A percentile compares a stretch with the other conserved stretches of the same genome.
Conservation (phyloP, 2,797 vertebrate species). For the Myioborus miniatus region DNA sequence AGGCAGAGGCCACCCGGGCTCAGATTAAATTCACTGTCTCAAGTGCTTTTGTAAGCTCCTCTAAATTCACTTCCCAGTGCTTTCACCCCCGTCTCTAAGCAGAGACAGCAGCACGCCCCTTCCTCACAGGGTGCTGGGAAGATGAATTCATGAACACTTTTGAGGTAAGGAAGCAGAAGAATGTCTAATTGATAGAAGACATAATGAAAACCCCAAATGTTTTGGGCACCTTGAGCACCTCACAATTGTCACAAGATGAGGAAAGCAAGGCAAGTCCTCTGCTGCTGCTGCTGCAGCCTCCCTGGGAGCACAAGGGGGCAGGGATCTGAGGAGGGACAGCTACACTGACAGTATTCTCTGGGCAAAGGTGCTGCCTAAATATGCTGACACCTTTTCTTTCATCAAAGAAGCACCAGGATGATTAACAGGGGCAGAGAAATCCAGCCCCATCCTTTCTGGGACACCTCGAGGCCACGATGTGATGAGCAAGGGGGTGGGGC, state of each 20-base stretch:
- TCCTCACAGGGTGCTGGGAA: neutral
- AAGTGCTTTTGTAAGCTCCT: neutral
- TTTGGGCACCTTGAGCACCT: neutral
- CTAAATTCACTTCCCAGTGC: neutral
- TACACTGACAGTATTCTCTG: neutral
- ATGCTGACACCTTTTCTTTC: neutral
- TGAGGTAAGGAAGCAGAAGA: neutral
- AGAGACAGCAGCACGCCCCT: neutral
- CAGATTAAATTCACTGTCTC: neutral
- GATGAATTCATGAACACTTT: neutral
- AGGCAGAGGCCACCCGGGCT: neutral
- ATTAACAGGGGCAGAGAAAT: neutral
- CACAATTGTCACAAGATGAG: neutral
- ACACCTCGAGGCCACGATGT: accelerated
- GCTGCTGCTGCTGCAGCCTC: neutral
- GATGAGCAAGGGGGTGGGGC: neutral
- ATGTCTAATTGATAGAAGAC: neutral
- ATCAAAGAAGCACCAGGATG: accelerated
- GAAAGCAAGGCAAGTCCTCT: neutral
- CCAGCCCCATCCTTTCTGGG: neutral
- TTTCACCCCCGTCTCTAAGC: neutral
- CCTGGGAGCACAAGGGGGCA: neutral
- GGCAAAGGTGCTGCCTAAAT: neutral
- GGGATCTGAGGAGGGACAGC: neutral
- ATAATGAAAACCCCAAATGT: neutral